phyloP scores from a whole-genome alignment of 2,888 invertebrate genomes.

The Quadroppia sp. region DNA sequence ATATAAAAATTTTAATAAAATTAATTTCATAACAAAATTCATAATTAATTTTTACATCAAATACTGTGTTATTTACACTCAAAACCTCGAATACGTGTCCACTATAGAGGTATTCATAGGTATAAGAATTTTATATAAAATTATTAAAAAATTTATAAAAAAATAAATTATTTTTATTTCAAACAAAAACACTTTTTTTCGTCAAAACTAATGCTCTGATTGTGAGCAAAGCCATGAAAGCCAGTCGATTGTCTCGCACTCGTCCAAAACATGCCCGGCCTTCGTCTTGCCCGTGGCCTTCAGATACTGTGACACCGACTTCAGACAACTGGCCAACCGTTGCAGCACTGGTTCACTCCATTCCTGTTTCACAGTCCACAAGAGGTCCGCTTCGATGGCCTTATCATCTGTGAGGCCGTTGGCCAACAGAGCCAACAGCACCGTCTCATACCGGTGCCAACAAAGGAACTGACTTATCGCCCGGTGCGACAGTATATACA shows the following conservation, averaged over 20 bases:
- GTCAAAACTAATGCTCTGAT: slow-evolving; percentile 10
- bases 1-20: too few species aligned
- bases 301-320: slow-evolving; percentile 1
- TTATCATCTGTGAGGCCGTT: neutral
- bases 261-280: neutral
- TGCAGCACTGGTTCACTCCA: slow-evolving; percentile 26
- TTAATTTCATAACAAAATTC: too few species aligned
- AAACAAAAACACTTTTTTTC: too few species aligned
- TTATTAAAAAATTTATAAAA: too few species aligned
- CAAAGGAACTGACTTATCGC: neutral
- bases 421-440: slow-evolving; percentile 12
- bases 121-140: too few species aligned
- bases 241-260: slow-evolving; percentile 36
- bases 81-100: too few species aligned
- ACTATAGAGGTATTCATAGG: too few species aligned
- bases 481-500: neutral
- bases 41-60: too few species aligned
- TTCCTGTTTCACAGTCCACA: slow-evolving; percentile 32
- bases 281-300: neutral
- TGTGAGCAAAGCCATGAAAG: slow-evolving; percentile 52
- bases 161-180: too few species aligned
- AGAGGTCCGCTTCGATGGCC: slow-evolving; percentile 12
- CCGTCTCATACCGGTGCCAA: slow-evolving; percentile 38
- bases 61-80: too few species aligned
- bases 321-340: slow-evolving; percentile 31